These are phyloP conservation scores for Montipora foliosa DNA, from an alignment of 64 coral and sea anemone species.

Conservation along the genomic window DNA sequence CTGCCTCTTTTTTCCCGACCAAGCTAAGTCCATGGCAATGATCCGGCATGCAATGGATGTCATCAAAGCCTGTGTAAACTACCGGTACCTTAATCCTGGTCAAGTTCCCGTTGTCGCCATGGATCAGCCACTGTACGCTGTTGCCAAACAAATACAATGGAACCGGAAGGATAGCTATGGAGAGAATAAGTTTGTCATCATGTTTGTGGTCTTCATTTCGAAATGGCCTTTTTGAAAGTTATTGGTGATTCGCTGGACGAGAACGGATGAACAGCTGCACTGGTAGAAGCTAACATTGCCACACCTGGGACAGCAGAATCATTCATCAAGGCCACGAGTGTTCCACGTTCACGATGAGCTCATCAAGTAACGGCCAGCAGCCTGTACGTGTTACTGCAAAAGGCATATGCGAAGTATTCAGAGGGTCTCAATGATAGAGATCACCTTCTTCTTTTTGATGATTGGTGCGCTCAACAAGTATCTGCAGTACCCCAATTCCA, in stretches of 20 bases:
- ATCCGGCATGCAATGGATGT: constrained; percentile 40
- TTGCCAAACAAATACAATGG: constrained; percentile 49
- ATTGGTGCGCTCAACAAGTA: not conserved
- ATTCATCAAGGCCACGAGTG: constrained; percentile 22
- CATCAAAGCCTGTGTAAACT: constrained; percentile 11
- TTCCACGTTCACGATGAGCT: not conserved
- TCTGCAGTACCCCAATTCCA: constrained; percentile 26
- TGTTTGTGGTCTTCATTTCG: constrained; percentile 57
- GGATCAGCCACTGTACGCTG: constrained; percentile 47
- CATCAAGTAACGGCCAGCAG: not conserved
- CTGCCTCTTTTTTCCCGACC: constrained; percentile 24
- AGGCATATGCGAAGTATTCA: constrained; percentile 24
- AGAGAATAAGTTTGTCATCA: constrained; percentile 38
- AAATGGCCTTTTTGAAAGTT: constrained; percentile 35
- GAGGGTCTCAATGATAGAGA: constrained; percentile 5
- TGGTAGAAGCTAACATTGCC: constrained; percentile 10
- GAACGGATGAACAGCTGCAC: constrained; percentile 19
- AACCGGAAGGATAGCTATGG: constrained; percentile 24
- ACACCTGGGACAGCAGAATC: constrained; percentile 46
- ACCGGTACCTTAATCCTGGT: not conserved
- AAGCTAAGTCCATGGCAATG: constrained; percentile 33
- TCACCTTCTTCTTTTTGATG: not conserved
- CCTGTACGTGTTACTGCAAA: not conserved
- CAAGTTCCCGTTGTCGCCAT: constrained; percentile 29
- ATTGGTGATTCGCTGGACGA: constrained; percentile 9